phyloP scores from a whole-genome alignment of 2,797 vertebrate species.

The Geranospiza caerulescens region DNA sequence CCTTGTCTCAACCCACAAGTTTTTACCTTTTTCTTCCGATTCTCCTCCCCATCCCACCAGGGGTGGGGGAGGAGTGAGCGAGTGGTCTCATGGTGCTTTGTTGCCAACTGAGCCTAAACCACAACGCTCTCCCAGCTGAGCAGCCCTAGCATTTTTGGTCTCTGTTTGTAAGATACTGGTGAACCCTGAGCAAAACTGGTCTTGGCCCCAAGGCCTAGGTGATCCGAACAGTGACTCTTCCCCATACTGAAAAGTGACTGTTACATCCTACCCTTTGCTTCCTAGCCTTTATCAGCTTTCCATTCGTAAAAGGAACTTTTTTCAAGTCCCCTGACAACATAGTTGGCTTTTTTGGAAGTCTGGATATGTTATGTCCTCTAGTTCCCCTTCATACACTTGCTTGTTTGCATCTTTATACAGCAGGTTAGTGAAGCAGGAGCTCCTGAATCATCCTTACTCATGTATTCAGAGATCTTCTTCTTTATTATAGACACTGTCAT shows the following conservation, averaged over 20 bases:
- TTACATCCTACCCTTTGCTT: neutral
- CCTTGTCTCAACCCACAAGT: neutral
- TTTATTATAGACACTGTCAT: neutral
- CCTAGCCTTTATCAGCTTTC: neutral
- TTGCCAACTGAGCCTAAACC: neutral
- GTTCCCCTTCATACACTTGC: neutral
- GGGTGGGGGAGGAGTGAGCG: neutral
- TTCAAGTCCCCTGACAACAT: neutral
- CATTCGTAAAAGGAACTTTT: neutral
- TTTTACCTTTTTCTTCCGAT: neutral
- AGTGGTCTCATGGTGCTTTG: neutral
- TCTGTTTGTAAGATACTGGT: neutral
- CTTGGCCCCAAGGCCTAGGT: neutral
- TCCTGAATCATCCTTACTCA: neutral
- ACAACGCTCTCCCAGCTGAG: neutral
- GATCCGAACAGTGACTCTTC: neutral
- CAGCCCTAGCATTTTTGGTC: neutral
- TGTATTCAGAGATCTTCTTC: neutral
- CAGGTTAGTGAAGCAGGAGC: neutral
- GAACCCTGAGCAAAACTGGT: neutral
- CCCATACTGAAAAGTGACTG: neutral
- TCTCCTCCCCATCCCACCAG: neutral
- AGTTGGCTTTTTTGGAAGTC: neutral
- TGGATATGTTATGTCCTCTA: neutral
- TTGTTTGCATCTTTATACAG: neutral